phyloP scores from a whole-genome alignment of 2,888 invertebrate genomes.

The Bembecia ichneumoniformis region DNA sequence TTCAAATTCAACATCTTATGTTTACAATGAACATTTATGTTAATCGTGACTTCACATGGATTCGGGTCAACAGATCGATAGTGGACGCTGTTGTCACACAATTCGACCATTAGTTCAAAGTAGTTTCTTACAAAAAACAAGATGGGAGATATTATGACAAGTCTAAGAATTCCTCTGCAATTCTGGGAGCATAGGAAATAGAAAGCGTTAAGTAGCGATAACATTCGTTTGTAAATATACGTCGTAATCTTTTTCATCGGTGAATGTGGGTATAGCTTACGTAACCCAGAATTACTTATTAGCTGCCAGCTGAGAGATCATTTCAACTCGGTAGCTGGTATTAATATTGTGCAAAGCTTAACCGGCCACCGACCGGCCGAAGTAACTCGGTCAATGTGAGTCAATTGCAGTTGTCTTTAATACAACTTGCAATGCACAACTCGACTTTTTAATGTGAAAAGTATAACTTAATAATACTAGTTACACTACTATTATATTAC shows the following conservation, averaged over 20 bases:
- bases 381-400: neutral
- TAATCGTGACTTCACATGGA: neutral
- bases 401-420: neutral
- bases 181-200: too few relatives aligned
- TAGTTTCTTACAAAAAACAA: neutral
- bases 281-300: conserved; percentile 21
- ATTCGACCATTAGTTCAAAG: conserved; percentile 5
- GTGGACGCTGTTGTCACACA: conserved; percentile 2
- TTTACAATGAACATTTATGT: too few relatives aligned
- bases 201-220: too few relatives aligned
- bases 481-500: too few relatives aligned
- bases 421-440: too few relatives aligned
- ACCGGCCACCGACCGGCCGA: neutral
- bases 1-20: conserved; percentile 2
- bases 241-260: neutral
- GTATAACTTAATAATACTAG: too few relatives aligned
- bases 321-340: conserved; percentile 11
- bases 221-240: too few relatives aligned
- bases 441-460: too few relatives aligned
- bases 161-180: too few relatives aligned
- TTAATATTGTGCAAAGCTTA: neutral
- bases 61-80: conserved; percentile 23
- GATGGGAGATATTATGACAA: too few relatives aligned
- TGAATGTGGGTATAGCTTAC: neutral
- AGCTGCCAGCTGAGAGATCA: conserved; percentile 12